Conservation (phyloP, 2,888 invertebrate species). For the Drosophila emarginata region DNA sequence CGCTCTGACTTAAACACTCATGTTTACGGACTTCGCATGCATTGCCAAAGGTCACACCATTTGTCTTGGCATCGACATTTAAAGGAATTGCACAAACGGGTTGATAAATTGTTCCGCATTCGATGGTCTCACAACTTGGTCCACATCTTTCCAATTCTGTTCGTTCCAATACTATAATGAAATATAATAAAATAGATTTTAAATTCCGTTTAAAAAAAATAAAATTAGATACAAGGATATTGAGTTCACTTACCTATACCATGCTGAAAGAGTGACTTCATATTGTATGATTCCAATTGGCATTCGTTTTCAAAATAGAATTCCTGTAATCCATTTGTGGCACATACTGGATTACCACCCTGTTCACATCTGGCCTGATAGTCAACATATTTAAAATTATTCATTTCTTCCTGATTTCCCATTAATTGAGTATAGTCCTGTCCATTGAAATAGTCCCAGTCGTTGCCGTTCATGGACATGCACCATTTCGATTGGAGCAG, state of each 20-base stretch:
- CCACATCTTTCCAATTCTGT: constrained; percentile 52
- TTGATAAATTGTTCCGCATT: constrained; percentile 32
- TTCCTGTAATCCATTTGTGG: constrained; percentile 49
- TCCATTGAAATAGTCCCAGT: not conserved
- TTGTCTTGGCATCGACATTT: not conserved
- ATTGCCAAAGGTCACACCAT: constrained; percentile 48
- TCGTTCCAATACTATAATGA: constrained; percentile 49
- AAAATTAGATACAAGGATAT: not conserved
- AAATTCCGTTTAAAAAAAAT: not conserved
- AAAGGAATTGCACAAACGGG: constrained; percentile 52
- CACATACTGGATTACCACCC: constrained; percentile 58
- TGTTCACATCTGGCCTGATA: constrained; percentile 48
- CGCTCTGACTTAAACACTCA: constrained; percentile 50
- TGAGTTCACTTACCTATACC: constrained; percentile 46
- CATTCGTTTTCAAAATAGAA: constrained; percentile 60
- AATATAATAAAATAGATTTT: not conserved
- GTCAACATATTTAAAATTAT: constrained; percentile 52
- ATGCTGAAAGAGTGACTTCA: constrained; percentile 57
- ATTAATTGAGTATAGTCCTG: not conserved
- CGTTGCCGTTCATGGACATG: not conserved
- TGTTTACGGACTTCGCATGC: constrained; percentile 54
- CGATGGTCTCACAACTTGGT: constrained; percentile 47
- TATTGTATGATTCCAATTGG: constrained; percentile 57
- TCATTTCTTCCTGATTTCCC: not conserved
- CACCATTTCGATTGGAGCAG: not conserved